Base-by-base conservation (phyloP, 2,113 vertebrate species). In the Camarhynchus parvulus region DNA sequence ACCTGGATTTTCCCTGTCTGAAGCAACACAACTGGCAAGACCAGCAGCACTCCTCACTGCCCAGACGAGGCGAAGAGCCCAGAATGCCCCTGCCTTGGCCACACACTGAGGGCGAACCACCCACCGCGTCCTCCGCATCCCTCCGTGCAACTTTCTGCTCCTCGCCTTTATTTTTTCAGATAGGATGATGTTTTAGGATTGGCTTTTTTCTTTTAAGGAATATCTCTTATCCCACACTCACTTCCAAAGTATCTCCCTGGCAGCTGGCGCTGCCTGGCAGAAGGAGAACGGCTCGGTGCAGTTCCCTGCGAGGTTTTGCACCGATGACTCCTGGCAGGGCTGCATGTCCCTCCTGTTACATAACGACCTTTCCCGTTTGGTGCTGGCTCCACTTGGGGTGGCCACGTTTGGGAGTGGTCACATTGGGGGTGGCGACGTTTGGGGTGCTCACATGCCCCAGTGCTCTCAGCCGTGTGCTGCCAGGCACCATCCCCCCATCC, bases 311-410 rank as follows among this genome's bases (percentile, higher is more conserved):
- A 92, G 85, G 90, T 94, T 91, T 95, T 50, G 78, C 62, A 94
- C 90, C 59, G 39, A 46, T 49, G 92, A 31, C 90, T 97, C 92
- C 67, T 46, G 82, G 62, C 84, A 64, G 75, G 94, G 92, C 76
- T 63, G 75, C 92, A 76, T 73, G 63, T 92, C 81, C 72, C 85
- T 94, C 81, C 42, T 21, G 42, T 96, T 96, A 95, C 84, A 64
- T 96, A 97, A 96, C 27, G 4, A 62, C 85, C 69, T 56, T 47
- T 63, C 68, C 78, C 6, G 0, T 41, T 72, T 13, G 50, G 79
- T 62, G 77, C 30, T 7, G 20, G 55, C 77, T 74, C 55, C 7
- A 1, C 19, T 66, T 62, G 44, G 76, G 88, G 68, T 79, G 76
- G n/a, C 42, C 11, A 13, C 7, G 3, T 22, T 64, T 33, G 46